Base-by-base conservation (phyloP, 1,140 invertebrate genomes). In the Drosophila varians region DNA sequence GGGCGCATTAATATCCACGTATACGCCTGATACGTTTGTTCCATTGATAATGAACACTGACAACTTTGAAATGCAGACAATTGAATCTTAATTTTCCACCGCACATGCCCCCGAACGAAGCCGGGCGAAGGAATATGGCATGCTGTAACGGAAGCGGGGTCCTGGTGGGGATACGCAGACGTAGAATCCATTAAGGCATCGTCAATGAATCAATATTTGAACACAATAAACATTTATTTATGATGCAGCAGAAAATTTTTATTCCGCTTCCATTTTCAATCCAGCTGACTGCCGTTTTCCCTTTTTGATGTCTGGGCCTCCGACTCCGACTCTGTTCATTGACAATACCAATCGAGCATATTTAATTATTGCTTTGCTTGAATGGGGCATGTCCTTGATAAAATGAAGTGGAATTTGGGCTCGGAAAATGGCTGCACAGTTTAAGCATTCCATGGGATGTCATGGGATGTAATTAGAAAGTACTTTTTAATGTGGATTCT, bases 11-110 rank as follows among this genome's bases (percentile, higher is more conserved):
- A 84, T 83, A 66, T 57, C 70, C 60, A 64, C 56, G 49, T 79
- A 57, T 60, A 79, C 66, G 74, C 57, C 86, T 58, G 58, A 74
- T 65, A 87, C 77, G 77, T 80, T 87, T 87, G 60, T 77, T 73
- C 54, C 68, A 77, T 75, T 74, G 70, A 72, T 87, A 86, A 86
- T 80, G 80, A 80, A 86, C 82, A 86, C 69, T 80, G 80, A 86
- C 72, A 82, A 87, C 77, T 86, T 73, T 69, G 68, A 87, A 82
- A 87, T 62, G 69, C 82, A 86, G 80, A 86, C 80, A 86, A 86
- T 86, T 86, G 80, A 86, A 86, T 86, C 80, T 86, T 86, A 86
- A 86, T 86, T 86, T 76, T 62, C 53, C 57, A 55, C 61, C 62
- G 66, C 54, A 34, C 57, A 25, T 28, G 40, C 9, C 14, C 42